Base-by-base conservation (phyloP, 1,140 invertebrate species). In the Bathynomus jamesi region DNA sequence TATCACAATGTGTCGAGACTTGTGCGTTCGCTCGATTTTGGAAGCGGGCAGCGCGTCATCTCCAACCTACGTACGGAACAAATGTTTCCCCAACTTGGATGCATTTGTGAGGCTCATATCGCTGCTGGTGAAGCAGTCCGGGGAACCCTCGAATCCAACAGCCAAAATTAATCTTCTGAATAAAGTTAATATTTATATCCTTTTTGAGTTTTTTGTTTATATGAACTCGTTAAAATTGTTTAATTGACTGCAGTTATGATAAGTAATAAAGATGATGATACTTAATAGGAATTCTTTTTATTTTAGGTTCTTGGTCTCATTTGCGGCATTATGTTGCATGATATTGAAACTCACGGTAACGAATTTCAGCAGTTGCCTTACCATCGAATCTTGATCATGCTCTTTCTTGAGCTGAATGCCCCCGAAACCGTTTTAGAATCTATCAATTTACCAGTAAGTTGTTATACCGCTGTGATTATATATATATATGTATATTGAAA, bases 361-460 rank as follows among this genome's bases (percentile, higher is more conserved):
- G 93, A 96, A 65, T 99, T 99, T 83, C 94, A 98, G 79, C 95
- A 98, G 81, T 84, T 99, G 68, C 95, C 97, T 0, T 99, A 99
- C 83, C 96, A 99, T 80, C 86, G 98, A 28, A 94, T 99, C 71
- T 93, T 99, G 69, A 93, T 98, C 61, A 97, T 97, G 88, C 86
- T 99, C 0, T 98, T 99, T 82, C 88, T 98, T 61, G 97, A 99
- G 80, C 87, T 99, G 68, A 98, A 95, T 81, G 89, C 91, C 65
- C 91, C 93, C 2, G 96, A 99, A 81, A 90, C 91, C 1, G 90
- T 96, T 29, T 84, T 98, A 25, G 95, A 97, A 83, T 89, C 90
- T 62, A 94, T 98, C 73, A 94, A 93, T 80, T 94, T 90, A 80
- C 93, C 96, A 82, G 86, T 87, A 81, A 77, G 70, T 73, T 63